Conservation (phyloP, 2,113 vertebrate species). For the Gobiocypris rarus region DNA sequence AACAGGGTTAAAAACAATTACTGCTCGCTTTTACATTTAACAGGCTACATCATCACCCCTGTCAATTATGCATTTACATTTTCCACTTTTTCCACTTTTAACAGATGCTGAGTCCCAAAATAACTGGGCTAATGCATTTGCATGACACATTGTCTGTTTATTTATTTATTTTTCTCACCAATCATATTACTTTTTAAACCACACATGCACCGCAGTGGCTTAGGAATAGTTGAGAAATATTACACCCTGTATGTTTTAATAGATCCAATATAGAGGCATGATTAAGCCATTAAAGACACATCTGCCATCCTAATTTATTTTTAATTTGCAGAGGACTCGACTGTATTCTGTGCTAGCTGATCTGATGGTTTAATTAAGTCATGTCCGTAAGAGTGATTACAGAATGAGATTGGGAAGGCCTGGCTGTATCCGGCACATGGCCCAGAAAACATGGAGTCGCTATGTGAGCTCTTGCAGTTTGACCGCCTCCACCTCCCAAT, state of each 20-base stretch:
- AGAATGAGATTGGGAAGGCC: slow-evolving; percentile 52
- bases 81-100: slow-evolving; percentile 7
- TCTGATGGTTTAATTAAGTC: slow-evolving; percentile 75
- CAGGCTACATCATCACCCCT: not conserved
- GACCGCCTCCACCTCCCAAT: not conserved
- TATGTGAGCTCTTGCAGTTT: not conserved
- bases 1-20: not conserved
- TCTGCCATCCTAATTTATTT: slow-evolving; percentile 76
- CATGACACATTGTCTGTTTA: slow-evolving; percentile 50
- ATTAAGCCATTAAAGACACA: slow-evolving; percentile 77
- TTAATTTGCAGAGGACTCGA: slow-evolving; percentile 71
- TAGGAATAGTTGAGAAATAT: slow-evolving; percentile 55
- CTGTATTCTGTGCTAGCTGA: slow-evolving; percentile 62
- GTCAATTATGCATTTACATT: not conserved
- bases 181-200: not conserved
- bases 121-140: slow-evolving; percentile 59
- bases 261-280: slow-evolving; percentile 67
- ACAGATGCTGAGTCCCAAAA: slow-evolving; percentile 47
- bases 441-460: not conserved
- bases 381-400: slow-evolving; percentile 65
- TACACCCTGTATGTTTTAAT: slow-evolving; percentile 61
- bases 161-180: slow-evolving; percentile 25
- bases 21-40: not conserved
- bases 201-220: slow-evolving; percentile 29
- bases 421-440: not conserved